Percentiles rank a stretch among this genome's conserved stretches.
phyloP scores from a whole-genome alignment of 2,113 vertebrate species.

The Fregetta grallaria region DNA sequence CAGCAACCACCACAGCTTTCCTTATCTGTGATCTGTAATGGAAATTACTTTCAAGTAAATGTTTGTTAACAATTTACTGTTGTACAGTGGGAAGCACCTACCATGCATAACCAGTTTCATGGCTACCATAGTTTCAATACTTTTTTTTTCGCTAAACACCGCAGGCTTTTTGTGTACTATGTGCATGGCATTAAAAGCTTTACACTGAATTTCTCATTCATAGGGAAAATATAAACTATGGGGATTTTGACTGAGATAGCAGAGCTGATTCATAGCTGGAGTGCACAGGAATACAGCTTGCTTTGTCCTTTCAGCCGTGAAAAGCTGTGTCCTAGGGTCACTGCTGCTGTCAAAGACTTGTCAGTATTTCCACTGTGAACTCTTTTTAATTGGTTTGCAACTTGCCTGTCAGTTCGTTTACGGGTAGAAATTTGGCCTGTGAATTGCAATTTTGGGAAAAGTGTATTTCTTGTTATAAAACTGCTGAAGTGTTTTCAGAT shows the following conservation, averaged over 20 bases:
- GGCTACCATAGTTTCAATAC: conserved; percentile 14
- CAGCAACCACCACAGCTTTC: background rate
- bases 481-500: background rate
- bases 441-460: background rate
- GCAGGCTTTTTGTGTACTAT: background rate
- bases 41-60: conserved; percentile 4
- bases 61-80: conserved; percentile 34
- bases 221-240: background rate
- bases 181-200: background rate
- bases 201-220: conserved; percentile 37
- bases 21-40: conserved; percentile 31
- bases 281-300: background rate
- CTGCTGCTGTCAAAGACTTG: conserved; percentile 3
- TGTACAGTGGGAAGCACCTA: conserved; percentile 9
- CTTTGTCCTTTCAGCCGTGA: conserved; percentile 53
- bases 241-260: conserved; percentile 37
- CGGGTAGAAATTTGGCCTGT: background rate
- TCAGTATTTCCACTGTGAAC: conserved; percentile 7
- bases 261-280: conserved; percentile 1
- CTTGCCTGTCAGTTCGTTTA: background rate
- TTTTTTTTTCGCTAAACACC: background rate
- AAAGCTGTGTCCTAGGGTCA: background rate
- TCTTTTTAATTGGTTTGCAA: background rate
- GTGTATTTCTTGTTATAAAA: background rate
- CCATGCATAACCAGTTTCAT: conserved; percentile 23